Evolutionary conservation across 2,888 invertebrate genomes (phyloP).

Genomic region (Meloe dianella): DNA sequence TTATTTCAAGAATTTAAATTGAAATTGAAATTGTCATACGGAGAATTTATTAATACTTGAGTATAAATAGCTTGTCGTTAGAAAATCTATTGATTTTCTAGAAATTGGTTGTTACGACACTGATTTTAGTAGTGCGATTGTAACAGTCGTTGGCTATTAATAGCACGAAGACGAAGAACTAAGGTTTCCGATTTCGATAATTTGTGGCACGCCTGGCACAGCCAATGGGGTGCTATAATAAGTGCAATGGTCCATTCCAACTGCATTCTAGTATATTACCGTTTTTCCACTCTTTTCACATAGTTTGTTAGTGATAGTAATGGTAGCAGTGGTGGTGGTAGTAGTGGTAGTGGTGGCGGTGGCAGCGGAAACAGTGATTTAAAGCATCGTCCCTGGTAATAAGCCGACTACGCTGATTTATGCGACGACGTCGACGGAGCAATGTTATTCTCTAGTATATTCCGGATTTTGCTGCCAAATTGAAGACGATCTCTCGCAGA

Average conservation of each 20-base stretch:
- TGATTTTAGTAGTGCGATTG: not conserved
- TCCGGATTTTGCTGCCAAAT: conserved; percentile 60
- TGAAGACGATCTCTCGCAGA: conserved; percentile 60
- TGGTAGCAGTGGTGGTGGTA: conserved; percentile 10
- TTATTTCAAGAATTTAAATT: not conserved
- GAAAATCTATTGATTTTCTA: not conserved
- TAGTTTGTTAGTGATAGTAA: conserved; percentile 35
- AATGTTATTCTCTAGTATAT: conserved; percentile 52
- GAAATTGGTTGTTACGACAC: not conserved
- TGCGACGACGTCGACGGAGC: conserved; percentile 43
- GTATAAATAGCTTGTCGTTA: not conserved
- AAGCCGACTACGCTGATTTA: conserved; percentile 45
- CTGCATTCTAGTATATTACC: conserved; percentile 48
- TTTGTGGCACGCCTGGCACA: conserved; percentile 38
- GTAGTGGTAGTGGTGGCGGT: not conserved
- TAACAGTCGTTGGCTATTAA: conserved; percentile 38
- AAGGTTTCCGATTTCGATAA: conserved; percentile 37
- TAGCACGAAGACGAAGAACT: conserved; percentile 39
- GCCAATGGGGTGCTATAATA: conserved; percentile 58
- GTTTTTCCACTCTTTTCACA: conserved; percentile 47
- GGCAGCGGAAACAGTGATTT: conserved; percentile 46
- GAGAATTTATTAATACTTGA: not conserved
- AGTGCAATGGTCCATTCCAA: conserved; percentile 57
- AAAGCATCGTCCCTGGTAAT: conserved; percentile 42
- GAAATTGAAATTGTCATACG: not conserved